Evolutionary conservation across 2,113 vertebrate species (phyloP).

Genomic region (Gallinago paraguaiae): DNA sequence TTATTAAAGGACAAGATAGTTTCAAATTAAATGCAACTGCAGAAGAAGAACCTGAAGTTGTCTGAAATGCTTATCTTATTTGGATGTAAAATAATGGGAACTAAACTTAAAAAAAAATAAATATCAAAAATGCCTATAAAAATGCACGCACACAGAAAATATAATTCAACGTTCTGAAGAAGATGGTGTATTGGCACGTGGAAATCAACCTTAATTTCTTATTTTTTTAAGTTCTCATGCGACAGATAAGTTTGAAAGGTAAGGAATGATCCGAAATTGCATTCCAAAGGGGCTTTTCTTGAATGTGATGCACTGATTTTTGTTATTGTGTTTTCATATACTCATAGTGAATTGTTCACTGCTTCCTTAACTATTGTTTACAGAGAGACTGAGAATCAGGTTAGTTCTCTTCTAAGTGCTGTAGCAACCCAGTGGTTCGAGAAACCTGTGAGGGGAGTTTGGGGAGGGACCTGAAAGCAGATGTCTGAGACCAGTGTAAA

Average conservation of each 20-base stretch:
- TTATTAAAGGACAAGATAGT: conserved; percentile 16
- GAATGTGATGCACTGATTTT: conserved; percentile 88
- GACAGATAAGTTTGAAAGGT: conserved; percentile 62
- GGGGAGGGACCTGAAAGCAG: conserved; percentile 62
- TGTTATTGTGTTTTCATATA: conserved; percentile 75
- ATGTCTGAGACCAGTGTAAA: conserved; percentile 85
- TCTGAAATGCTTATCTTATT: not conserved
- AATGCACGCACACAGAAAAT: conserved; percentile 44
- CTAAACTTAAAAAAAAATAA: not conserved
- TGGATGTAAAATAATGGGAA: conserved; percentile 46
- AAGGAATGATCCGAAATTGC: conserved; percentile 61
- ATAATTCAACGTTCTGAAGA: conserved; percentile 17
- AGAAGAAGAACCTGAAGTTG: conserved; percentile 12
- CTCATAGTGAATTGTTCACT: conserved; percentile 71
- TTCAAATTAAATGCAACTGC: conserved; percentile 34
- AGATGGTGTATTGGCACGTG: conserved; percentile 24
- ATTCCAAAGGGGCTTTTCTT: conserved; percentile 73
- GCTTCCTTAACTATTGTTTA: conserved; percentile 84
- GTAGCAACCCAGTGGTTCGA: conserved; percentile 76
- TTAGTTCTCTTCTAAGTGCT: conserved; percentile 74
- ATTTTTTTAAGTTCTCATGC: conserved; percentile 55
- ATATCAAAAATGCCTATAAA: not conserved
- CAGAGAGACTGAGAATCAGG: conserved; percentile 76
- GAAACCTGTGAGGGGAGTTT: conserved; percentile 74
- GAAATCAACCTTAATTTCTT: conserved; percentile 25